These are phyloP conservation scores for Ciconia stormi DNA, from an alignment of 2,113 vertebrate species.

Conservation along the genomic window DNA sequence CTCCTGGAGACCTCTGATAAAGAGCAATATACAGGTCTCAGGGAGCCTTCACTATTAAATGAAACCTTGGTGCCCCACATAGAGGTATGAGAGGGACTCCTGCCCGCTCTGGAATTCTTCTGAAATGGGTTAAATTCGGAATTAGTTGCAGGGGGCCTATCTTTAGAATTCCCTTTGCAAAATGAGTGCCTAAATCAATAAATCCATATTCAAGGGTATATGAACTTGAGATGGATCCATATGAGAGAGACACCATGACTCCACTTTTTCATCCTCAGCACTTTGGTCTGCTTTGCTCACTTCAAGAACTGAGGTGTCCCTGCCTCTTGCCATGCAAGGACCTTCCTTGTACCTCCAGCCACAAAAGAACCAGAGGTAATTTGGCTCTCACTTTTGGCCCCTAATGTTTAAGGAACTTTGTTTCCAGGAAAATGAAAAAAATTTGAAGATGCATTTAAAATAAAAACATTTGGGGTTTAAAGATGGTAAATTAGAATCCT, in stretches of 20 bases:
- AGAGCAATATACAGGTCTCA: background rate
- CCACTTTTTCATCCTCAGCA: background rate
- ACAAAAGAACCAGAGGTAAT: background rate
- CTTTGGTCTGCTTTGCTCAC: background rate
- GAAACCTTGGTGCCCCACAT: background rate
- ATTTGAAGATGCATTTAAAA: rapidly evolving
- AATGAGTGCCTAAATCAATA: background rate
- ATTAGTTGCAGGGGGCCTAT: rapidly evolving
- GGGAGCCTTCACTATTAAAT: background rate
- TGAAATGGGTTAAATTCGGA: background rate
- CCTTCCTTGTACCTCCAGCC: background rate
- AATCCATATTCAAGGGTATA: background rate
- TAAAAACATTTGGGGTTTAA: background rate
- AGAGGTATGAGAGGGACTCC: background rate
- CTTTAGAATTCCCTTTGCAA: background rate
- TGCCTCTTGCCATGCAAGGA: background rate
- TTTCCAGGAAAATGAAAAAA: background rate
- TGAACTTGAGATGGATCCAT: background rate
- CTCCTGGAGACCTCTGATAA: constrained; percentile 7
- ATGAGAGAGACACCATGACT: background rate
- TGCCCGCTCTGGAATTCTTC: background rate
- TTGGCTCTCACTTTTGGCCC: background rate
- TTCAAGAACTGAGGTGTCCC: background rate
- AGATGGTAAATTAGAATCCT: background rate
- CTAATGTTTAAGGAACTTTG: background rate